Evolutionary conservation across 2,888 invertebrate genomes (phyloP), one percentile per base, ranked within the genome.

Genomic region (Biston stratarius): DNA sequence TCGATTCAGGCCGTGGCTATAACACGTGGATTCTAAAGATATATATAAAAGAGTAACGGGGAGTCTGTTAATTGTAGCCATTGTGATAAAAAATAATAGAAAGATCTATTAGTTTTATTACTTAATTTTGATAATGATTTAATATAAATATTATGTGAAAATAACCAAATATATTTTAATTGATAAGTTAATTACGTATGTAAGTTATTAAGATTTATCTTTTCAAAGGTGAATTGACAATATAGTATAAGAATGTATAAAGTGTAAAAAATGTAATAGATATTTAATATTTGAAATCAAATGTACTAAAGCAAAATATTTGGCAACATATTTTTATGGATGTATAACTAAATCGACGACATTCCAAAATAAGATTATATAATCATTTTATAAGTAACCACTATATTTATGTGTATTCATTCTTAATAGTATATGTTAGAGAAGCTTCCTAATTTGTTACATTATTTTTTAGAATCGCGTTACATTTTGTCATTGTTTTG

Each of bases 141-240:
- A 52, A 55, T 24, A 8, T 33, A 55, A 42, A 0, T 55, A n/a
- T 55, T 44, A 55, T 42, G 42, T n/a, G 11, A 33, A 55, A 33
- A 34, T 53, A 64, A 65, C 55, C 59, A 65, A 65, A 64, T 53
- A 58, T 47, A 66, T 33, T 11, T 70, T 62, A 48, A 61, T 2
- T 24, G n/a, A 14, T 49, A n/a, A 49, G 49, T 9, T 8, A 33
- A 40, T 64, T 33, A 48, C 66, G 15, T 55, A 48, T 68, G 15
- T 55, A 55, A 42, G 14, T 55, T 42, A 42, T 69, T 67, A 40
- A 53, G 63, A 69, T 72, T 73, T 70, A 67, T 61, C 60, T 73
- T 73, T 71, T 71, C 56, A 49, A 63, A 75, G 73, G 78, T 78
- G 76, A 77, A 75, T 75, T 76, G 83, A 83, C 83, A 83, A 83